Base-by-base conservation (phyloP, 2,113 vertebrate genomes). In the Nettapus auritus region DNA sequence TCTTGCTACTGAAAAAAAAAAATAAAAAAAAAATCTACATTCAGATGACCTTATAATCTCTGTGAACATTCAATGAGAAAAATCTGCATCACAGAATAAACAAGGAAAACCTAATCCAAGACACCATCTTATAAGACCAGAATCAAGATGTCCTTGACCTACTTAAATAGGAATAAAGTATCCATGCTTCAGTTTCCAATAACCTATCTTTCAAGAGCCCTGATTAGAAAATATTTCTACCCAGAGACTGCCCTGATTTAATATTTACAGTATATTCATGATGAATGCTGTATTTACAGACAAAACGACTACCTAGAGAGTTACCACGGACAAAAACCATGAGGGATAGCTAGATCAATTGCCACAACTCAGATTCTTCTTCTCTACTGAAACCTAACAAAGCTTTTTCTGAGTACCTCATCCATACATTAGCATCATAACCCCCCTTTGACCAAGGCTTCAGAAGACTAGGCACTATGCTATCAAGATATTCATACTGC, bases 381-480 rank as follows among this genome's bases (percentile, higher is more conserved):
- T 89, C 59, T 68, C 25, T 44, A 8, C 3, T 20, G 71, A 94
- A 94, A 80, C 7, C 25, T 3, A 2, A 82, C 19, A 62, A 50
- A 0, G 1, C 7, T 70, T 70, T 42, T 80, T 46, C 44, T 38
- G 15, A 82, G 31, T 8, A 71, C 17, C 44, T 93, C 46, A 86
- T 66, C 22, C 67, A 15, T 36, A 46, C 3, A 5, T 13, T 8
- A 66, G 28, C 25, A 44, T 11, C 0, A 0, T 10, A 90, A 85
- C 11, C 11, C 12, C 12, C 53, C 56, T 29, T 20, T 0, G 0
- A 53, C 14, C 26, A 71, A 57, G 4, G 11, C 29, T 82, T 66
- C 55, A 46, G 26, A 11, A 95, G 26, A 83, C 31, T 18, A 56
- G 82, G 17, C 28, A 36, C 56, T n/a, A 52, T 0, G 1, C 2